Evolutionary conservation across 2,113 vertebrate genomes (phyloP).

Genomic region (Pyrgilauda ruficollis): DNA sequence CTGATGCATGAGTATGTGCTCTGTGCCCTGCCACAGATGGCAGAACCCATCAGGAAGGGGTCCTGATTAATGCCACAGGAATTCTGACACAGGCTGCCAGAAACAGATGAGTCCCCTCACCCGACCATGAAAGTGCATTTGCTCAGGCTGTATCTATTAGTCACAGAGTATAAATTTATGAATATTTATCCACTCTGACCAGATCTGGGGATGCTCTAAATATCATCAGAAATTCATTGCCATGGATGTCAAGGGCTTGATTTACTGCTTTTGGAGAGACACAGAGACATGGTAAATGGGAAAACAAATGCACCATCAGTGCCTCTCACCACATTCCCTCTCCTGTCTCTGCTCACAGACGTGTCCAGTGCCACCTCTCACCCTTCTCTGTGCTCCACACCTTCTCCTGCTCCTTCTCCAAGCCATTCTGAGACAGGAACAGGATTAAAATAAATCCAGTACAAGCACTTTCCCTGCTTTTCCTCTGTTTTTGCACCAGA

Average conservation of each 20-base stretch:
- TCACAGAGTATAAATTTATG: constrained; percentile 24
- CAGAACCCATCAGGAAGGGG: not conserved
- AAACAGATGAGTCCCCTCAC: constrained; percentile 5
- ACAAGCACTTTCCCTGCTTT: not conserved
- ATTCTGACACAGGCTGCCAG: constrained; percentile 13
- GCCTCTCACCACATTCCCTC: not conserved
- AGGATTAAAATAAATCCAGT: not conserved
- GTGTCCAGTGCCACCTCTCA: not conserved
- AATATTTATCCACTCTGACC: constrained; percentile 51
- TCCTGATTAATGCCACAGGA: not conserved
- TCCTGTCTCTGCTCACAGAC: not conserved
- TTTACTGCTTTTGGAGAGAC: not conserved
- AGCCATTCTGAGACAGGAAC: not conserved
- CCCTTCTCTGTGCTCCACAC: not conserved
- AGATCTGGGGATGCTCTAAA: not conserved
- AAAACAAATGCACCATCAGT: not conserved
- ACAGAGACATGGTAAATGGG: not conserved
- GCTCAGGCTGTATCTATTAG: not conserved
- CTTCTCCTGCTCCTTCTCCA: not conserved
- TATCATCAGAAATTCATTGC: not conserved
- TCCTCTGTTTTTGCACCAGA: not conserved
- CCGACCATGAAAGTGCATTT: not conserved
- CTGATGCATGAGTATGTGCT: not conserved
- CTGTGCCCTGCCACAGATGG: not conserved
- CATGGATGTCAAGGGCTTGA: not conserved